Evolutionary conservation across 1,140 invertebrate genomes (phyloP).

Genomic region (Stegodyphus dumicola): DNA sequence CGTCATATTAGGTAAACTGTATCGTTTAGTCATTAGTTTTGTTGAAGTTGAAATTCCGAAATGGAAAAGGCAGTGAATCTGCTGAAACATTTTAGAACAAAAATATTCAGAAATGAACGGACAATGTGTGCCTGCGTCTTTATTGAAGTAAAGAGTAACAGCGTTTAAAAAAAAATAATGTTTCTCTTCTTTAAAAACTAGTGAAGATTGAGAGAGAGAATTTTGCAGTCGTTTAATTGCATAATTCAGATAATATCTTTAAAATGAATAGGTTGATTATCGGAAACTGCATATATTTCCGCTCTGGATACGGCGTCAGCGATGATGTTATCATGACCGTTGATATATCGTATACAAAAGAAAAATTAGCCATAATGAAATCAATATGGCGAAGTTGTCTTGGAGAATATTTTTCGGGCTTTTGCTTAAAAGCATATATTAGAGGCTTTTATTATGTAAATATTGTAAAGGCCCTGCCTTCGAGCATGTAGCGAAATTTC

Average conservation of each 20-base stretch:
- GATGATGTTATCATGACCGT: slow-evolving; percentile 65
- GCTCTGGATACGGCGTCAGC: slow-evolving; percentile 36
- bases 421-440: slow-evolving; percentile 61
- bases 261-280: too few species aligned
- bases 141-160: not conserved
- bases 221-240: not conserved
- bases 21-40: not conserved
- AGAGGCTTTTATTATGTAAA: slow-evolving; percentile 65
- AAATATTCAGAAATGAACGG: not conserved
- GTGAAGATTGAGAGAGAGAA: not conserved
- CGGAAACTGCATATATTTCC: not conserved
- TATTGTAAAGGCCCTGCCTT: slow-evolving; percentile 64
- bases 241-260: not conserved
- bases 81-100: not conserved
- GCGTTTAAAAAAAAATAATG: not conserved
- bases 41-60: not conserved
- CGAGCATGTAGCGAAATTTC: slow-evolving; percentile 64
- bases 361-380: slow-evolving; percentile 68
- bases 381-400: slow-evolving; percentile 65
- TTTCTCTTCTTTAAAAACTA: not conserved
- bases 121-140: not conserved
- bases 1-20: not conserved
- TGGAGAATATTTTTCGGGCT: slow-evolving; percentile 57
- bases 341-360: slow-evolving; percentile 66
- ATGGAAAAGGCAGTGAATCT: slow-evolving; percentile 8